These are phyloP conservation scores for Thalassaphorura encarpata DNA, from an alignment of 1,140 invertebrate genomes.

Conservation along the genomic window DNA sequence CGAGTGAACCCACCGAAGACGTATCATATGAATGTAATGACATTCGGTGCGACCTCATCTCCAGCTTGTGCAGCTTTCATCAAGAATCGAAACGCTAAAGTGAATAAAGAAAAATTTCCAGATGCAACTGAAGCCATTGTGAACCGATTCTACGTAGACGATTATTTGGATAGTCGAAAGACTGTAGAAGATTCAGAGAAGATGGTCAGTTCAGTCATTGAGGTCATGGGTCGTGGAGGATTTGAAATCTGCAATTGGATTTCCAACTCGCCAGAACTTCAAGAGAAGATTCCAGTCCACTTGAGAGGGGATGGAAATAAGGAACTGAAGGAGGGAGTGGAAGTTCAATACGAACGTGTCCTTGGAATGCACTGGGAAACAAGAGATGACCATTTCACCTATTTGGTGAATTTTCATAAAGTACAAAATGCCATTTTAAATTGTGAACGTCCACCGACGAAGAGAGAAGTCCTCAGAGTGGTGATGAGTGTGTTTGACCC, in stretches of 20 bases:
- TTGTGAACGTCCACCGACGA: conserved; percentile 7
- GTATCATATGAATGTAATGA: conserved; percentile 6
- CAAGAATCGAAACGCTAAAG: background rate
- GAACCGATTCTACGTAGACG: conserved; percentile 29
- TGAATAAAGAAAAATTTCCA: background rate
- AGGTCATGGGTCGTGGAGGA: conserved; percentile 13
- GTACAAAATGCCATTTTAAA: background rate
- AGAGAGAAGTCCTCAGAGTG: conserved; percentile 9
- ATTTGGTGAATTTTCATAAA: background rate
- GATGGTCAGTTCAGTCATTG: background rate
- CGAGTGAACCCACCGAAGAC: background rate
- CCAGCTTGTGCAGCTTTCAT: conserved; percentile 8
- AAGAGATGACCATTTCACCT: conserved; percentile 5
- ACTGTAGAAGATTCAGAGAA: conserved; percentile 17
- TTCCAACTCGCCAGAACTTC: conserved; percentile 7
- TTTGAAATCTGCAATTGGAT: conserved; percentile 26
- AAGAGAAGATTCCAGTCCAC: background rate
- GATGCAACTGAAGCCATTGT: conserved; percentile 2
- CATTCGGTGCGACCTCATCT: conserved; percentile 20
- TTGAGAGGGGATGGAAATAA: background rate
- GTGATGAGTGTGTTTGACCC: conserved; percentile 21
- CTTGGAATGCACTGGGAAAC: conserved; percentile 7
- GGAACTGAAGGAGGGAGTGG: background rate
- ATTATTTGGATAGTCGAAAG: conserved; percentile 15
- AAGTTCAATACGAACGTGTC: background rate